Conservation (phyloP, 2,888 invertebrate genomes). For the Tipula confusa region DNA sequence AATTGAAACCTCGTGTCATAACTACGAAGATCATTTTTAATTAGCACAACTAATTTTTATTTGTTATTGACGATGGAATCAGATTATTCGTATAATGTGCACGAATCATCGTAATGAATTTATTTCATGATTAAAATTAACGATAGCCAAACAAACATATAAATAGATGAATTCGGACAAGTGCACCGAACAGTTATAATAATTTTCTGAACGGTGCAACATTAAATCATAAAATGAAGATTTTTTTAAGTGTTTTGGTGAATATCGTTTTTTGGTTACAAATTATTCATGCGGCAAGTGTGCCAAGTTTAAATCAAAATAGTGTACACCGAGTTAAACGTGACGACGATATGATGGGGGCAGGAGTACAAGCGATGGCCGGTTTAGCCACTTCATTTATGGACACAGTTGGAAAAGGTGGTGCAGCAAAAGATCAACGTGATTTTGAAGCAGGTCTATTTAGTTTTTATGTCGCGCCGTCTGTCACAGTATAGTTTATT, state of each 20-base stretch:
- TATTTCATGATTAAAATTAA: not conserved
- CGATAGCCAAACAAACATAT: not conserved
- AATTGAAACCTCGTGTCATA: no score
- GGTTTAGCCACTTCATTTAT: not conserved
- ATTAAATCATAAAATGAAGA: no score
- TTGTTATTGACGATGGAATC: not conserved
- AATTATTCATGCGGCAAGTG: not conserved
- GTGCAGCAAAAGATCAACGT: not conserved
- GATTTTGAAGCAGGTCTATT: conserved; percentile 27
- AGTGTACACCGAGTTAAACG: not conserved
- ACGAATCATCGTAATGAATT: not conserved
- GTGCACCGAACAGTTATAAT: no score
- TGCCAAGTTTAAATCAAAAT: not conserved
- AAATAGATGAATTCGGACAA: not conserved
- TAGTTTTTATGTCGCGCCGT: not conserved
- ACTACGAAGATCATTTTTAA: not conserved
- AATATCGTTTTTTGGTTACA: no score
- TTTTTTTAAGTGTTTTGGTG: no score
- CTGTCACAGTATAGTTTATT: no score
- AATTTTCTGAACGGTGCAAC: no score
- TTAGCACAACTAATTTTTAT: not conserved
- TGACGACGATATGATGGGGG: not conserved
- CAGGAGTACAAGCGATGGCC: not conserved
- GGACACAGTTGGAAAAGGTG: not conserved
- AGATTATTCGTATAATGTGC: not conserved